Evolutionary conservation across 2,888 invertebrate genomes (phyloP).

Genomic region (Pyrgus malvae): DNA sequence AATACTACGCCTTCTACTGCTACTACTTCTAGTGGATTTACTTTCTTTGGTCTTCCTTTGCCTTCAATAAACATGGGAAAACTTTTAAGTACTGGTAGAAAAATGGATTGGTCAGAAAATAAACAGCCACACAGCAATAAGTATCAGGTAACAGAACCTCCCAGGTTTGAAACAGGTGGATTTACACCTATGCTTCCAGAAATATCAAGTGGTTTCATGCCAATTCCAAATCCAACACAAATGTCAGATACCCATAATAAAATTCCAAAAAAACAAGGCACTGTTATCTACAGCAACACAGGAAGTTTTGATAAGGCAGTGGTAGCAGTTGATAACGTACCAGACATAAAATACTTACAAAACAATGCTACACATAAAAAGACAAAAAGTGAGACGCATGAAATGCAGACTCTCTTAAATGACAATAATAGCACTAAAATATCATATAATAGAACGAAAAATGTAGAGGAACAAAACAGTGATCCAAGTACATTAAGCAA

Average conservation of each 20-base stretch:
- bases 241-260: slow-evolving; percentile 47
- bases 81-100: slow-evolving; percentile 78
- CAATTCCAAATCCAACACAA: slow-evolving; percentile 73
- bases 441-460: slow-evolving; percentile 71
- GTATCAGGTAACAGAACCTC: slow-evolving; percentile 69
- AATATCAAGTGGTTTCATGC: slow-evolving; percentile 87
- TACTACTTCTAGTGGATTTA: slow-evolving; percentile 84
- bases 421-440: slow-evolving; percentile 68
- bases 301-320: slow-evolving; percentile 47
- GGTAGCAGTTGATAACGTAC: slow-evolving; percentile 47
- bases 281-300: slow-evolving; percentile 45
- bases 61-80: slow-evolving; percentile 87
- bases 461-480: slow-evolving; percentile 66
- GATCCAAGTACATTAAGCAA: slow-evolving; percentile 63
- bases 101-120: slow-evolving; percentile 70
- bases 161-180: slow-evolving; percentile 88
- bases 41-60: slow-evolving; percentile 92
- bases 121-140: slow-evolving; percentile 59
- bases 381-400: slow-evolving; percentile 71
- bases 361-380: slow-evolving; percentile 64
- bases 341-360: too few species aligned
- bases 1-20: slow-evolving; percentile 61
- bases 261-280: slow-evolving; percentile 41
- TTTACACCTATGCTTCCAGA: slow-evolving; percentile 89
- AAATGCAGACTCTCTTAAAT: slow-evolving; percentile 64